Evolutionary conservation across 2,797 vertebrate genomes (phyloP).

Genomic region (Siniperca undulata): DNA sequence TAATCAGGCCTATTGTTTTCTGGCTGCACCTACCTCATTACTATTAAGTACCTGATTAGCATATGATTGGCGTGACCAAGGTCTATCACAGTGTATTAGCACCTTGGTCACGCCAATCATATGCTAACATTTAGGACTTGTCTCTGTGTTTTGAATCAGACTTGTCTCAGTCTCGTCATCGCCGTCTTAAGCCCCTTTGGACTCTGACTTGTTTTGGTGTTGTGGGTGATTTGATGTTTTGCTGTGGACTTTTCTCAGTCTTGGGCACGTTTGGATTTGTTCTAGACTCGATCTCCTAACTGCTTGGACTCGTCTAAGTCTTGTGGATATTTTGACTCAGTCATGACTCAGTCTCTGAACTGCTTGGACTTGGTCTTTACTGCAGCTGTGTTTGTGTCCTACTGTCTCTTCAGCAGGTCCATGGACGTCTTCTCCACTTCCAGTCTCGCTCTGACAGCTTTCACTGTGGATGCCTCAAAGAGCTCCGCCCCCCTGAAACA

Average conservation of each 20-base stretch:
- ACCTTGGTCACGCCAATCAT: no score
- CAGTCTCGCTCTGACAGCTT: constrained; percentile 93
- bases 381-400: constrained; percentile 60
- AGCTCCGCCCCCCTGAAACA: constrained; percentile 92
- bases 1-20: no score
- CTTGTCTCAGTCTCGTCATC: no score
- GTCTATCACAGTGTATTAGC: no score
- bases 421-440: constrained; percentile 97
- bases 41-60: no score
- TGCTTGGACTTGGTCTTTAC: background rate
- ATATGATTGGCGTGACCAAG: no score
- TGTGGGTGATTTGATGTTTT: background rate
- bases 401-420: constrained; percentile 98
- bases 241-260: background rate
- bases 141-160: no score
- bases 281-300: background rate
- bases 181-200: background rate
- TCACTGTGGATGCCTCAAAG: constrained; percentile 95
- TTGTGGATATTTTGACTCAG: background rate
- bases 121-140: no score
- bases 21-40: no score
- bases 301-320: background rate
- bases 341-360: background rate
- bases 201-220: background rate
- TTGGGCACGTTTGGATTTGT: background rate